phyloP scores from a whole-genome alignment of 1,140 invertebrate genomes.

The Helicoverpa armigera region DNA sequence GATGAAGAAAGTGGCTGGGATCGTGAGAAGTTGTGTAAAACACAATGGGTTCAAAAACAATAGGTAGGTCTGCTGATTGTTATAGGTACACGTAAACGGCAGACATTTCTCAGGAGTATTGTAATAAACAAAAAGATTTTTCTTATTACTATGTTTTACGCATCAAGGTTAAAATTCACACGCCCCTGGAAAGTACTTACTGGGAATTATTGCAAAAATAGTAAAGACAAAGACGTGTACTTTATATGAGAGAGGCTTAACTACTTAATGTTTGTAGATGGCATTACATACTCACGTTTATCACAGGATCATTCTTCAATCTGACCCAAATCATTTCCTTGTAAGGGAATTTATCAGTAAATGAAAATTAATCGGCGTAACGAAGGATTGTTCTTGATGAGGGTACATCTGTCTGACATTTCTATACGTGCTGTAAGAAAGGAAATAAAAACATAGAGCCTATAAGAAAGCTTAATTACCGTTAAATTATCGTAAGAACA shows the following conservation, averaged over 20 bases:
- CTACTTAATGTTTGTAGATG: neutral
- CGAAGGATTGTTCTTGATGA: too few relatives aligned
- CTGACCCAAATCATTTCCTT: too few relatives aligned
- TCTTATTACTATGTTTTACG: neutral
- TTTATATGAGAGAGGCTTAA: too few relatives aligned
- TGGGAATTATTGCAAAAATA: neutral
- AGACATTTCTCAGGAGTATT: slow-evolving; percentile 22
- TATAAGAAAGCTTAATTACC: neutral
- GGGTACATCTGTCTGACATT: too few relatives aligned
- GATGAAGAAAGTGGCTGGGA: slow-evolving; percentile 30
- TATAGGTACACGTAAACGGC: neutral
- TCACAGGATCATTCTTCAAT: neutral
- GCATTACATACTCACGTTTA: neutral
- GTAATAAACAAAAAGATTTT: slow-evolving; percentile 8
- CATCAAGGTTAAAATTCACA: slow-evolving; percentile 10
- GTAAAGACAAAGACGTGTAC: neutral
- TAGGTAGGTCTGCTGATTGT: slow-evolving; percentile 6
- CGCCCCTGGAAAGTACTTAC: neutral
- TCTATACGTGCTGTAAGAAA: too few relatives aligned
- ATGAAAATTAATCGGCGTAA: too few relatives aligned
- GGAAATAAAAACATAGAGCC: too few relatives aligned
- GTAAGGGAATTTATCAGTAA: too few relatives aligned
- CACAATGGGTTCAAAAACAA: slow-evolving; percentile 29
- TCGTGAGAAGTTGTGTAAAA: slow-evolving; percentile 3
- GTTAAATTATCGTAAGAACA: neutral